Evolutionary conservation across 2,888 invertebrate species (phyloP), one percentile per base, ranked within the genome.

Genomic region (Thymelicus acteon): DNA sequence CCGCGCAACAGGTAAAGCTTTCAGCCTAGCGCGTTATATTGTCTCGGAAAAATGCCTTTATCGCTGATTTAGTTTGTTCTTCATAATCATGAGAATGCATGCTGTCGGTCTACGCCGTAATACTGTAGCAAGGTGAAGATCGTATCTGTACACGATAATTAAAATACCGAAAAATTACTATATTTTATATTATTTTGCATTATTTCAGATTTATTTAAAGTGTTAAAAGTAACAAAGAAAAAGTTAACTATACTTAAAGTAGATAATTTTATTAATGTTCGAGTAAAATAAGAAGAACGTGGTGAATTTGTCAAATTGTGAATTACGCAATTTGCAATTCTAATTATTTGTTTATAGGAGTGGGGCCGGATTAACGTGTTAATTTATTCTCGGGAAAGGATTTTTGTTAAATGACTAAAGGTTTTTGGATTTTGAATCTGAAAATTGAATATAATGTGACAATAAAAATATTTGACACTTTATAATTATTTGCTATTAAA

Each of bases 1-100:
- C 74, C 75, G 82, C 77, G 90, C 92, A 92, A 92, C 92, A 92
- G 91, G 91, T 92, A 87, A 83, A 82, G 81, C 82, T 85, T 83
- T 81, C 79, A 75, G 75, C 74, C 71, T 74, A 71, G 67, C 71
- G 60, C 67, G 73, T 62, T 71, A 31, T 49, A 65, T 52, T 2
- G 39, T 49, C 48, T 60, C 10, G 31, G 49, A 52, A 52, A 52
- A 52, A 52, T n/a, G 6, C 6, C 7, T 52, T 52, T 19, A 19
- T 19, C 19, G 15, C 49, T 1, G 12, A 44, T 12, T 44, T 44
- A 44, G 31, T 31, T 44, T 2, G 2, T 10, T 44, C 44, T 44
- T 10, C 44, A 44, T 44, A 44, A 8, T 10, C 44, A 44, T 44
- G 44, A 12, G 12, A 44, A 12, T 44, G 8, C 12, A 44, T 12